These are phyloP conservation scores for Argyra leucocephala DNA, from an alignment of 2,888 invertebrate species.

Conservation along the genomic window DNA sequence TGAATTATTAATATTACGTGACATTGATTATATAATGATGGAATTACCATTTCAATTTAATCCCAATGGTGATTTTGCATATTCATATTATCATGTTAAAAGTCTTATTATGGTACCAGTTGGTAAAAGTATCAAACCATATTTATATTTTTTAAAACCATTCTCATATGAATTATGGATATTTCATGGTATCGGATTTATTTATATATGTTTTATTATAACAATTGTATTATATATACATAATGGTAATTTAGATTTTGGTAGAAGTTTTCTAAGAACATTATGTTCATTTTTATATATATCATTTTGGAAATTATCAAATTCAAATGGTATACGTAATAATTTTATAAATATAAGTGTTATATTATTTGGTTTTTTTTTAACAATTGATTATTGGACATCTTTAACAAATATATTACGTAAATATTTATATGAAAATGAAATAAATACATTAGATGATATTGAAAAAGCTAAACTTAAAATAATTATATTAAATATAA, in stretches of 20 bases:
- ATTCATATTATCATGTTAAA: not conserved
- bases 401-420: not conserved
- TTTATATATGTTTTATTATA: not conserved
- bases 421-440: not conserved
- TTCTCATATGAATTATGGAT: not conserved
- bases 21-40: not conserved
- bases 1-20: not conserved
- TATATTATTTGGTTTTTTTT: conserved; percentile 1
- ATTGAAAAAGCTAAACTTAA: not conserved
- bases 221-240: not conserved
- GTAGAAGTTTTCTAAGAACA: not conserved
- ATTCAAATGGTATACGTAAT: not conserved
- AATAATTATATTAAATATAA: not conserved
- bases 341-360: not conserved
- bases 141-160: conserved; percentile 7
- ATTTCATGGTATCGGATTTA: not conserved
- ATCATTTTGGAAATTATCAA: not conserved
- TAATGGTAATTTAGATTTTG: not conserved
- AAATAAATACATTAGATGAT: not conserved
- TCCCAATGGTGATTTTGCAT: not conserved
- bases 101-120: not conserved
- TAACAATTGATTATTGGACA: conserved; percentile 5
- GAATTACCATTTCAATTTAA: not conserved
- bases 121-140: not conserved
- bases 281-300: not conserved